Conservation (phyloP, 2,797 vertebrate species). For the Thamnophis elegans region DNA sequence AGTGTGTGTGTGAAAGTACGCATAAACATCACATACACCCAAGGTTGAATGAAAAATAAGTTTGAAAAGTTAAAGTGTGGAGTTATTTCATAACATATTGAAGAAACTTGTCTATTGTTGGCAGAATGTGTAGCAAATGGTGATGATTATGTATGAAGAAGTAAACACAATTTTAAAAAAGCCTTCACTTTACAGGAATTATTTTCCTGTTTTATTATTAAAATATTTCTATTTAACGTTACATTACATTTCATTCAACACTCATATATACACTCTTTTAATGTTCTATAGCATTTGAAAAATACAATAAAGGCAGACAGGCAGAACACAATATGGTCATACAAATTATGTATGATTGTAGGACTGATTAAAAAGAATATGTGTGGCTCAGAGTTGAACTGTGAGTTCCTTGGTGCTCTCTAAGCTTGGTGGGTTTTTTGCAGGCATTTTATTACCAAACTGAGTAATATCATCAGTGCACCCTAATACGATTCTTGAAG, state of each 20-base stretch:
- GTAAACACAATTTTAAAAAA: background rate
- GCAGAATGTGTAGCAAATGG: background rate
- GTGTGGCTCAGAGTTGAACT: background rate
- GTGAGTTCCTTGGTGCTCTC: background rate
- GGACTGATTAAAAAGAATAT: background rate
- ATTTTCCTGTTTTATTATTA: background rate
- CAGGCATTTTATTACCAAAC: background rate
- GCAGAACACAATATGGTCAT: background rate
- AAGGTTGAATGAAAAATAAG: background rate
- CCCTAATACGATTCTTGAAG: background rate
- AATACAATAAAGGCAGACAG: background rate
- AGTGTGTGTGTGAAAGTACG: background rate
- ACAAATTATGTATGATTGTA: background rate
- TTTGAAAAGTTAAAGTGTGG: background rate
- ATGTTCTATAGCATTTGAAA: background rate
- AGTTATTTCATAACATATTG: background rate
- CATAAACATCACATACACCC: background rate
- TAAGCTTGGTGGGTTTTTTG: background rate
- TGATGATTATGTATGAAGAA: background rate
- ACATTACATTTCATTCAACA: background rate
- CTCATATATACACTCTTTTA: background rate
- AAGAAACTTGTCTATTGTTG: background rate
- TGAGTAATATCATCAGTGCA: background rate
- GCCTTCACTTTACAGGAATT: background rate
- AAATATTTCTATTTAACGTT: background rate